Conservation (phyloP, 2,113 vertebrate species). For the Centropus bengalensis region DNA sequence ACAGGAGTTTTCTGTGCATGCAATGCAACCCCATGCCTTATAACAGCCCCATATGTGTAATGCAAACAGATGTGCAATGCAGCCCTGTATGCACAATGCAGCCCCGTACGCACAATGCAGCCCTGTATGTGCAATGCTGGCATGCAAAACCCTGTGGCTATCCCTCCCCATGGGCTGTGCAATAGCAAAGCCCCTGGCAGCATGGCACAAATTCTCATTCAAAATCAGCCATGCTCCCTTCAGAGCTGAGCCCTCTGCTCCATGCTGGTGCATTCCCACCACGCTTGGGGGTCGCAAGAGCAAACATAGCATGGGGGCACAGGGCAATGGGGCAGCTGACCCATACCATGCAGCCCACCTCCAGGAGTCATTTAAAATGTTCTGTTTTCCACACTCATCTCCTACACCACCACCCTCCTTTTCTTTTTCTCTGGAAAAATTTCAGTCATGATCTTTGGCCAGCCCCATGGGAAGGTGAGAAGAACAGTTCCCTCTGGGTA, state of each 20-base stretch:
- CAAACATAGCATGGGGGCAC: accelerated
- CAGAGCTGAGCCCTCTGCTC: neutral
- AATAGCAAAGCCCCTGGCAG: neutral
- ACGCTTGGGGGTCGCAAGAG: accelerated
- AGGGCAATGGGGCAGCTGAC: neutral
- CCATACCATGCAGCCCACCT: neutral
- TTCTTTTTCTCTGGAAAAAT: neutral
- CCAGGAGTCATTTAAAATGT: neutral
- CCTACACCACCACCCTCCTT: neutral
- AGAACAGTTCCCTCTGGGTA: neutral
- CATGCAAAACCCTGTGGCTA: accelerated
- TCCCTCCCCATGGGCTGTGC: accelerated
- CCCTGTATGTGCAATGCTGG: neutral
- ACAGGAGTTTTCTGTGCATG: neutral
- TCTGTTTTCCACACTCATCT: accelerated
- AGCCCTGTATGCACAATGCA: no score
- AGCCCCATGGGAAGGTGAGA: neutral
- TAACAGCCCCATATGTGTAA: neutral
- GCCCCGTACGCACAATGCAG: neutral
- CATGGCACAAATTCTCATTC: neutral
- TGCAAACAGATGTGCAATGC: neutral
- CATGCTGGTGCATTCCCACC: no score
- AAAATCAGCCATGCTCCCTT: neutral
- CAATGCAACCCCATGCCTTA: neutral
- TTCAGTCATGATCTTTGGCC: neutral